Evolutionary conservation across 2,888 invertebrate species (phyloP).

Genomic region (Calliphora vomitoria): DNA sequence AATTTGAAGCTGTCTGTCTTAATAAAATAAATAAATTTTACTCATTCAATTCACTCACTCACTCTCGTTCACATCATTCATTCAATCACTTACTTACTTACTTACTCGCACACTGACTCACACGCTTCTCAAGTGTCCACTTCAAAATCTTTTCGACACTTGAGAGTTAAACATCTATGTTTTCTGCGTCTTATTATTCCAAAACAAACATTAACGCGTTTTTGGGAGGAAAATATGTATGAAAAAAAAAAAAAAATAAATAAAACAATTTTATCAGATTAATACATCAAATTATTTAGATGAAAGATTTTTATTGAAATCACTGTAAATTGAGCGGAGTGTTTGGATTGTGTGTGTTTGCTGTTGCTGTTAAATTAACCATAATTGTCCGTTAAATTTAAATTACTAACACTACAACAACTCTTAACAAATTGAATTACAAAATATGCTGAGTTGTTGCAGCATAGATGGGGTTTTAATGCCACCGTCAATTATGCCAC

Average conservation of each 20-base stretch:
- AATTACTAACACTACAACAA: conserved; percentile 19
- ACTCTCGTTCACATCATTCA: background rate
- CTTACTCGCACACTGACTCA: conserved; percentile 2
- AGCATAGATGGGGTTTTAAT: background rate
- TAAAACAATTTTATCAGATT: conserved; percentile 59
- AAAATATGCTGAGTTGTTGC: background rate
- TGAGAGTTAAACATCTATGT: conserved; percentile 46
- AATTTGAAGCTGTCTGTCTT: conserved; percentile 35
- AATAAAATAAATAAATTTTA: conserved; percentile 27
- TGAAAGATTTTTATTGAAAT: conserved; percentile 23
- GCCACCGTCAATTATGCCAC: background rate
- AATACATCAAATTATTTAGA: conserved; percentile 59
- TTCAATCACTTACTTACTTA: conserved; percentile 9
- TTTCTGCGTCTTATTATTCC: background rate
- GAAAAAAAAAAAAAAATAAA: no score
- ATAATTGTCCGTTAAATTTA: conserved; percentile 54
- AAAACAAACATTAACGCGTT: conserved; percentile 35
- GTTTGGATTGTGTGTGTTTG: background rate
- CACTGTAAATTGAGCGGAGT: conserved; percentile 9
- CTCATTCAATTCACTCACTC: background rate
- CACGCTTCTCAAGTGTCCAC: conserved; percentile 62
- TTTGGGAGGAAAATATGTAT: background rate
- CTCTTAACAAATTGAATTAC: conserved; percentile 1
- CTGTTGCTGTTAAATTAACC: conserved; percentile 45
- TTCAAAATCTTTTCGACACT: conserved; percentile 62